Evolutionary conservation across 2,888 invertebrate species (phyloP).

Genomic region (Torymus texanus): DNA sequence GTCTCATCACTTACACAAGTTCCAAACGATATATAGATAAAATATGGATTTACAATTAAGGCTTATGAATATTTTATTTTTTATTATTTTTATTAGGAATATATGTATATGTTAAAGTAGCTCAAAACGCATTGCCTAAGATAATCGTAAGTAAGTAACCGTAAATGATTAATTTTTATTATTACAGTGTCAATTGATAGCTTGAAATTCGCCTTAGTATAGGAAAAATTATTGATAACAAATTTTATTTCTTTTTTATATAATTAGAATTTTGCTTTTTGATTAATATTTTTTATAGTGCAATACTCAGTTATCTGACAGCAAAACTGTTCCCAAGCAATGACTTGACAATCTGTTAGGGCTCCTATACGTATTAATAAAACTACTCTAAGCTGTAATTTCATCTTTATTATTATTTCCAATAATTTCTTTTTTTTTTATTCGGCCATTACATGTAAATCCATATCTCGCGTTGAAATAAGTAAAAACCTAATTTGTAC

Average conservation of each 20-base stretch:
- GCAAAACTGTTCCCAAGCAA: conserved; percentile 31
- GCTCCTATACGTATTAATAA: conserved; percentile 21
- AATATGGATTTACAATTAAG: conserved; percentile 71
- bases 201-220: conserved; percentile 24
- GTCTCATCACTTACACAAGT: conserved; percentile 54
- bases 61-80: conserved; percentile 57
- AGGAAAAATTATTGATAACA: conserved; percentile 16
- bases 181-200: conserved; percentile 44
- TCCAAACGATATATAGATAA: conserved; percentile 63
- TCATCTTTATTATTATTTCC: not conserved
- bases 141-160: conserved; percentile 31
- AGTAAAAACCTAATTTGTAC: conserved; percentile 33
- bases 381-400: conserved; percentile 28
- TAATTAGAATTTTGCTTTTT: conserved; percentile 26
- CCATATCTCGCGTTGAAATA: conserved; percentile 59
- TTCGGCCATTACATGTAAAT: conserved; percentile 65
- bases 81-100: conserved; percentile 33
- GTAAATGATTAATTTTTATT: conserved; percentile 1
- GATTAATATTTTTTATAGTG: conserved; percentile 28
- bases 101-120: conserved; percentile 6
- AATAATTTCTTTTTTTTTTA: conserved; percentile 44
- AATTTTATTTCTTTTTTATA: conserved; percentile 26
- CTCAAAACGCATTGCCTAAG: not conserved
- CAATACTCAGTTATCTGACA: conserved; percentile 46
- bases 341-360: conserved; percentile 47